Conservation (phyloP, 2,888 invertebrate genomes). For the Diadegma fenestrale region DNA sequence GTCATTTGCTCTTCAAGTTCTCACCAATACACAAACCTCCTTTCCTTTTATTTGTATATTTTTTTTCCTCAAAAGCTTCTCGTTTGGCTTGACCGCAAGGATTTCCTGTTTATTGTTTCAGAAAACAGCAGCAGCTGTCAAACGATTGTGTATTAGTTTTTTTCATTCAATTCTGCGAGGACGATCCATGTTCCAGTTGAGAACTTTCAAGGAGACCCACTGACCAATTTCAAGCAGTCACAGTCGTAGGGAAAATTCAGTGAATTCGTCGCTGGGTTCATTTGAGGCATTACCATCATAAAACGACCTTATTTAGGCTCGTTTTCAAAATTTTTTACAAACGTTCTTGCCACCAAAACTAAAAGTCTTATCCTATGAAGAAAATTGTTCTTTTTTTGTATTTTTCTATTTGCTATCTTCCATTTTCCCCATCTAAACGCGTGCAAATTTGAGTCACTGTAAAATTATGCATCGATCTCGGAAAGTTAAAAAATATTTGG, state of each 20-base stretch:
- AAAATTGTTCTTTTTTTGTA: neutral
- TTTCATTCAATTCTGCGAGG: neutral
- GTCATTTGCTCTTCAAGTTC: constrained; percentile 68
- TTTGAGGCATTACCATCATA: no score
- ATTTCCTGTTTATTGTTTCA: neutral
- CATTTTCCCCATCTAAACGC: no score
- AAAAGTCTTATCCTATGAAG: no score
- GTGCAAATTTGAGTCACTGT: no score
- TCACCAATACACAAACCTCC: constrained; percentile 16
- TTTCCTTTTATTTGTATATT: neutral
- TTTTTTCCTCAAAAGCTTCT: neutral
- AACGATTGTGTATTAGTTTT: neutral
- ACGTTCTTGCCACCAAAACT: no score
- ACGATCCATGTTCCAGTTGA: neutral
- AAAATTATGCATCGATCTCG: neutral
- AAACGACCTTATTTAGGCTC: no score
- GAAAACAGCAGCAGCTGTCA: neutral
- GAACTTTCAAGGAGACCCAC: constrained; percentile 23
- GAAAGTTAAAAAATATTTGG: constrained; percentile 34
- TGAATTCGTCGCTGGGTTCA: no score
- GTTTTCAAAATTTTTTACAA: no score
- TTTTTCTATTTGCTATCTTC: no score
- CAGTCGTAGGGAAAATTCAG: neutral
- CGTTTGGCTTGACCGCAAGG: neutral
- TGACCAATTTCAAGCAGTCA: constrained; percentile 7